phyloP scores from a whole-genome alignment of 30 jellyfish, hydroid and myxozoan species.

The Hydractinia echinata region DNA sequence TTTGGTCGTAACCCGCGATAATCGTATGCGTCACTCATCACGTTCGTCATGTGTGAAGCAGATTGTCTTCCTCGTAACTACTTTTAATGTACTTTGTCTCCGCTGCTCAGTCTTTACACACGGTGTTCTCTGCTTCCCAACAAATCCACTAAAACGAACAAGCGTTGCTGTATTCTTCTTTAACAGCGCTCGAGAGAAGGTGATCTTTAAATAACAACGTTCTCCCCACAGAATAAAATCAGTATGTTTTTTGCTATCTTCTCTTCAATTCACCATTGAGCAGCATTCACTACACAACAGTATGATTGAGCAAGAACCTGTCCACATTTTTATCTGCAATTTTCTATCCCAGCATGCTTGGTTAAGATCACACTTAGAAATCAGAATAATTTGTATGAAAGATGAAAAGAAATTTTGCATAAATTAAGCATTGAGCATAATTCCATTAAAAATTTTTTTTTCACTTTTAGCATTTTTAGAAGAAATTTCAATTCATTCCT shows the following conservation, averaged over 20 bases:
- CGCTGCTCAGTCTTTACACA: conserved; percentile 2
- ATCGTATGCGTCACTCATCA: conserved; percentile 25
- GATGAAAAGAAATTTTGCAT: not conserved
- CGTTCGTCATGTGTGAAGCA: not conserved
- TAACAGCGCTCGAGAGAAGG: conserved; percentile 3
- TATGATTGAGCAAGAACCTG: conserved; percentile 20
- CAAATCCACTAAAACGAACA: not conserved
- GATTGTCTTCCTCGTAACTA: not conserved
- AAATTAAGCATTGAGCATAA: not conserved
- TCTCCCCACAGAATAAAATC: conserved; percentile 4
- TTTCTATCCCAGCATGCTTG: conserved; percentile 25
- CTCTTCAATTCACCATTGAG: conserved; percentile 7
- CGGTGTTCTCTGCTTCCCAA: conserved; percentile 9
- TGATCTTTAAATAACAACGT: not conserved
- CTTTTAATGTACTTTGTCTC: conserved; percentile 8
- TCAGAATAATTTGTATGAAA: not conserved
- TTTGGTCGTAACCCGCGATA: conserved; percentile 22
- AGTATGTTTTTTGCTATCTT: conserved; percentile 1
- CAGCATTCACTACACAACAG: conserved; percentile 16
- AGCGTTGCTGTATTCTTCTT: not conserved
- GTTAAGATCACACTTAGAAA: conserved; percentile 18
- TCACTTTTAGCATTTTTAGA: not conserved
- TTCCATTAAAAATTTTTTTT: conserved; percentile 4
- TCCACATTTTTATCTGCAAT: not conserved
- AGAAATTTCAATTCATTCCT: too few species aligned